Base-by-base conservation (phyloP, 2,888 invertebrate species). In the Callyntrura sp. region DNA sequence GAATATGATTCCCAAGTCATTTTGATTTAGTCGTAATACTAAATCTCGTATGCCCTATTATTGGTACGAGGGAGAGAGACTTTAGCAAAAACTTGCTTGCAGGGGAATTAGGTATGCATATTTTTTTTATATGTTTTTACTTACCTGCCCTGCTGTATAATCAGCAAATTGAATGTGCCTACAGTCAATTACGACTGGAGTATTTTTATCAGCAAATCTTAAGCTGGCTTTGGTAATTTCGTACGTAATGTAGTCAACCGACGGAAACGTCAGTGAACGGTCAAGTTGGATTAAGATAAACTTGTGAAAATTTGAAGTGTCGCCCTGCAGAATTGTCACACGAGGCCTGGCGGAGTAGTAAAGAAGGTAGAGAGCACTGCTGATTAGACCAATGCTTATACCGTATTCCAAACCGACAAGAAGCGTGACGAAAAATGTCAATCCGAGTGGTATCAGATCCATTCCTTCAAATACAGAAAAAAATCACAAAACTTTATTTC, bases 291-390 rank as follows among this genome's bases (percentile, higher is more conserved):
- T 89, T 3, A 93, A 86, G 70, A 93, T 91, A 65, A 93, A 93
- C 60, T 91, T 91, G 11, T 91, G 73, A n/a, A 45, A 45, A 17
- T 17, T 11, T 2, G 43, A 17, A 11, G 73, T 73, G 94, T 95
- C 96, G 60, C 97, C 95, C 94, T 96, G 96, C 17, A 60, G 28
- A 25, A 88, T 88, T 57, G 96, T 96, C 92, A 98, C 96, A 94
- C 97, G 97, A 73, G 98, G 98, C 83, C 98, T 95, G 0, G 98
- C 98, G 17, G 97, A 97, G 94, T 98, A 97, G 94, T 98, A 98
- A 83, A 98, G 95, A 93, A 98, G 97, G 94, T 98, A 97, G 86
- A 97, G 95, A 88, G 98, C 95, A 94, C 98, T 98, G 84, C 98
- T 95, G 43, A 97, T 96, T 81, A 98, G 96, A 55, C 98, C 98